phyloP scores from a whole-genome alignment of 2,797 vertebrate genomes.

The Typhlichthys eigenmanni region DNA sequence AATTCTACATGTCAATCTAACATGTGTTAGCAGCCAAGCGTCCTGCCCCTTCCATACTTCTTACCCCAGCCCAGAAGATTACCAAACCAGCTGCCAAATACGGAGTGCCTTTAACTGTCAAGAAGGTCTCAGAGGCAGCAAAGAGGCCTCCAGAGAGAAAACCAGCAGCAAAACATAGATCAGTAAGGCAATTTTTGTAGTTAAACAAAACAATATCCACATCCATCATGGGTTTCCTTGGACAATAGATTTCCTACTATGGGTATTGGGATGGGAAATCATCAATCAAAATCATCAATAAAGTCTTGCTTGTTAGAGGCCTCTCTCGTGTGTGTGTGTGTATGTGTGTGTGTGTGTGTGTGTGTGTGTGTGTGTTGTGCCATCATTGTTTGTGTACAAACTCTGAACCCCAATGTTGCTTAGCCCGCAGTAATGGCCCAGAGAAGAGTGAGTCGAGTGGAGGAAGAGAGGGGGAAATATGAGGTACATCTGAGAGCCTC shows the following conservation, averaged over 20 bases:
- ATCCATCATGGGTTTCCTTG: too few relatives aligned
- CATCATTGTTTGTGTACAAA: background rate
- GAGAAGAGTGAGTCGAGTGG: slow-evolving; percentile 86
- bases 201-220: too few relatives aligned
- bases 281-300: too few relatives aligned
- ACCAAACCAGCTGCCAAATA: slow-evolving; percentile 98
- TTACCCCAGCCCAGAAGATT: slow-evolving; percentile 86
- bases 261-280: too few relatives aligned
- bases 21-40: slow-evolving; percentile 79
- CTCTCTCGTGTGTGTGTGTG: too few relatives aligned
- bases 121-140: slow-evolving; percentile 76
- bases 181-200: slow-evolving; percentile 70
- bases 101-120: slow-evolving; percentile 91
- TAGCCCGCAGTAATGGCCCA: slow-evolving; percentile 80
- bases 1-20: background rate
- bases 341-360: too few relatives aligned
- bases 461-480: slow-evolving; percentile 88
- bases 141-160: slow-evolving; percentile 85
- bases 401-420: slow-evolving; percentile 85
- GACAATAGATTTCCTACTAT: too few relatives aligned
- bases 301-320: too few relatives aligned
- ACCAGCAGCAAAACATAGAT: slow-evolving; percentile 79
- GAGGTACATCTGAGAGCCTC: slow-evolving; percentile 82
- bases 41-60: slow-evolving; percentile 76
- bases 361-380: too few relatives aligned